Evolutionary conservation across 2,113 vertebrate genomes (phyloP).

Genomic region (Neodon shergylaensis): DNA sequence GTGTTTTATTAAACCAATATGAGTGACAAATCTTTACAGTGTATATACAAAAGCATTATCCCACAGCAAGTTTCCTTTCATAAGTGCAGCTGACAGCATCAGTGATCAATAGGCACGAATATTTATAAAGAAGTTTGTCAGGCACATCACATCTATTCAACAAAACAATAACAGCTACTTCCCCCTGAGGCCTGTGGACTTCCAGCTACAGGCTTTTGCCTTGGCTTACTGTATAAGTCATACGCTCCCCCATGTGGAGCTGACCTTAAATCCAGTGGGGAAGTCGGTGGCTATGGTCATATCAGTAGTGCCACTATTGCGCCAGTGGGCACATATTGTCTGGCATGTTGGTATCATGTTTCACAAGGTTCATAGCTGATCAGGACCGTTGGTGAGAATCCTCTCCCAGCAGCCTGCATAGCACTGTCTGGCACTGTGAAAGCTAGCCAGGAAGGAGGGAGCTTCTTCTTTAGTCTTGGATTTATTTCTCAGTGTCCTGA

Average conservation of each 20-base stretch:
- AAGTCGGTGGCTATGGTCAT: not conserved
- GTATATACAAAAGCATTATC: too few relatives aligned
- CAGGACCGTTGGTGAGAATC: not conserved
- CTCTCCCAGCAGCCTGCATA: not conserved
- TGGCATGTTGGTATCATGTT: not conserved
- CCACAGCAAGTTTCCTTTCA: not conserved
- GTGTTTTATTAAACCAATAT: too few relatives aligned
- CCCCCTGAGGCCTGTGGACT: not conserved
- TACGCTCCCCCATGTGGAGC: not conserved
- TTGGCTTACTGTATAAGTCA: not conserved
- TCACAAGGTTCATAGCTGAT: not conserved
- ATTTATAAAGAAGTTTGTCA: not conserved
- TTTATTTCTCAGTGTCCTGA: not conserved
- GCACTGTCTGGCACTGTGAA: not conserved
- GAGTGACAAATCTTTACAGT: too few relatives aligned
- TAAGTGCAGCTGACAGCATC: not conserved
- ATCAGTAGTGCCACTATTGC: not conserved
- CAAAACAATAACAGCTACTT: not conserved
- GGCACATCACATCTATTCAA: not conserved
- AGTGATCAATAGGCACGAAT: not conserved
- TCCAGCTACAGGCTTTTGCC: not conserved
- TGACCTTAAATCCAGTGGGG: not conserved
- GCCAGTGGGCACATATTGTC: too few relatives aligned
- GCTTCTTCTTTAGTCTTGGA: not conserved
- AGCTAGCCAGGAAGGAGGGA: not conserved